Evolutionary conservation across 2,113 vertebrate genomes (phyloP).

Genomic region (Spheniscus mendiculus): DNA sequence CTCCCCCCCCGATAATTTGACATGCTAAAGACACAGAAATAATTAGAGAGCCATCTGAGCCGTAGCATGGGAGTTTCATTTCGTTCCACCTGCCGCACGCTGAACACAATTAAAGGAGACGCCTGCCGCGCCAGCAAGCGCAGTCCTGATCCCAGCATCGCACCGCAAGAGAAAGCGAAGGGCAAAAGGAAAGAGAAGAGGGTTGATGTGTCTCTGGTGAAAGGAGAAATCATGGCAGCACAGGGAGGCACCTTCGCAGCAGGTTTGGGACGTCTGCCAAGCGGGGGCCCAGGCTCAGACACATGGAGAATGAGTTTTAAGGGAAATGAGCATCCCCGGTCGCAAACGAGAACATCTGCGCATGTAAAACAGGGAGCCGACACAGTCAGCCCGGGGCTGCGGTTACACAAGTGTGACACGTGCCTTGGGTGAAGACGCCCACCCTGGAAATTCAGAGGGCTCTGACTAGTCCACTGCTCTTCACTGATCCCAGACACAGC

Average conservation of each 20-base stretch:
- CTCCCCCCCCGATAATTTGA: not conserved
- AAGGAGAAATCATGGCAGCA: not conserved
- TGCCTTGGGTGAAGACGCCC: not conserved
- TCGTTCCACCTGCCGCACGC: conserved; percentile 30
- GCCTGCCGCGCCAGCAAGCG: not conserved
- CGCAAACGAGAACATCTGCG: fast-evolving
- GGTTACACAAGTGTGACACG: not conserved
- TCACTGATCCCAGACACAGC: fast-evolving
- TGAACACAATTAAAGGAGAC: not conserved
- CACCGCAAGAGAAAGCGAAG: not conserved
- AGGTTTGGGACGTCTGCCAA: not conserved
- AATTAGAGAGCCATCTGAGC: conserved; percentile 35
- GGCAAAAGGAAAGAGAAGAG: not conserved
- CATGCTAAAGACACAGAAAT: not conserved
- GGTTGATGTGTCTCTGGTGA: not conserved
- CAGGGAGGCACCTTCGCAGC: not conserved
- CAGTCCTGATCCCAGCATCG: not conserved
- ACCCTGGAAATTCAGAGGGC: not conserved
- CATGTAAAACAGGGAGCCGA: not conserved
- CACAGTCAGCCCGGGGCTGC: fast-evolving
- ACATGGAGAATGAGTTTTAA: not conserved
- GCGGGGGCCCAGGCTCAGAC: not conserved
- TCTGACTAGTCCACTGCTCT: not conserved
- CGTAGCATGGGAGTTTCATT: not conserved
- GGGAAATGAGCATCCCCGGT: not conserved